Evolutionary conservation across 2,888 invertebrate genomes (phyloP).

Genomic region (Pheosia gnoma): DNA sequence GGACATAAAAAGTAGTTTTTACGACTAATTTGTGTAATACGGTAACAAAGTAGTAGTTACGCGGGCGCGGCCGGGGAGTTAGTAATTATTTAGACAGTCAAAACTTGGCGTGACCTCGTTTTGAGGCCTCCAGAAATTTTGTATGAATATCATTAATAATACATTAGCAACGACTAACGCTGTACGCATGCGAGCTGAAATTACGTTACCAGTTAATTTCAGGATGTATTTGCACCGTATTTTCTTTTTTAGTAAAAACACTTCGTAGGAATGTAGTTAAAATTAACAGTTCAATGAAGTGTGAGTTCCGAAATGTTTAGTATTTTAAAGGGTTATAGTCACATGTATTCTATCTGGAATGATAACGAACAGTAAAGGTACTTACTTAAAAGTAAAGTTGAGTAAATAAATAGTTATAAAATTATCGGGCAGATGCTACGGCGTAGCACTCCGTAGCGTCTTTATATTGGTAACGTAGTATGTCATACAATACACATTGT

Average conservation of each 20-base stretch:
- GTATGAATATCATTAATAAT: slow-evolving; percentile 71
- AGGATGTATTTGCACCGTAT: slow-evolving; percentile 33
- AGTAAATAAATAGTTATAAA: no score
- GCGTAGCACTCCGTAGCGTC: not conserved
- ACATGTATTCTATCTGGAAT: no score
- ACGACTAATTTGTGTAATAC: slow-evolving; percentile 40
- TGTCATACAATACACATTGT: not conserved
- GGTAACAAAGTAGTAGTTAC: slow-evolving; percentile 29
- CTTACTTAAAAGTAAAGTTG: no score
- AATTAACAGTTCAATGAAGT: slow-evolving; percentile 14
- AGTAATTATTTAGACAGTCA: slow-evolving; percentile 73
- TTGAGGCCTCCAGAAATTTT: slow-evolving; percentile 61
- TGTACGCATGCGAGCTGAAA: slow-evolving; percentile 40
- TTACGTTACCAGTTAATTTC: slow-evolving; percentile 48
- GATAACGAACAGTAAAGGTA: no score
- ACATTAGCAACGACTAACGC: slow-evolving; percentile 57
- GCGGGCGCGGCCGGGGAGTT: slow-evolving; percentile 44
- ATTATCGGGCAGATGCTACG: not conserved
- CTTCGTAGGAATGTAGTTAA: slow-evolving; percentile 26
- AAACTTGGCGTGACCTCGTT: slow-evolving; percentile 67
- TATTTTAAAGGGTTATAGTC: no score
- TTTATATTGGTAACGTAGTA: not conserved
- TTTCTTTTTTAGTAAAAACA: slow-evolving; percentile 25
- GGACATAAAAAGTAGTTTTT: slow-evolving; percentile 3
- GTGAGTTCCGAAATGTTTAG: no score